Evolutionary conservation across 1,140 invertebrate genomes (phyloP).

Genomic region (Stenopsyche tienmushanensis): DNA sequence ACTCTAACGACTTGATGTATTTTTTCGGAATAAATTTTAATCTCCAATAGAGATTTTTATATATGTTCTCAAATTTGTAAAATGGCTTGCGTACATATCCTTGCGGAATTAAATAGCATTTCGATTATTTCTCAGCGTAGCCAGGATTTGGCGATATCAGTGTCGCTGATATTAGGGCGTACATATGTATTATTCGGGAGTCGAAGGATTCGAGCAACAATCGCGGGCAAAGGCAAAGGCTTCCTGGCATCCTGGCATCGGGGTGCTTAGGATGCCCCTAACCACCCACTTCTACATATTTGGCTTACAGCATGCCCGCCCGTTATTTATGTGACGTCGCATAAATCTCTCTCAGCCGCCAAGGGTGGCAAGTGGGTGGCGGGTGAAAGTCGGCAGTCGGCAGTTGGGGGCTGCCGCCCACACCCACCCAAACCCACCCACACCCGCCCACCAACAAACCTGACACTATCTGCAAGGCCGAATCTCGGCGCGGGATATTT

Average conservation of each 20-base stretch:
- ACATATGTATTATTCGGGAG: neutral
- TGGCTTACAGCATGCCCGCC: slow-evolving; percentile 36
- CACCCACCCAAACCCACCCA: slow-evolving; percentile 2
- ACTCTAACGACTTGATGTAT: too few species aligned
- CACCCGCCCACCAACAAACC: too few species aligned
- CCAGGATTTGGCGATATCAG: too few species aligned
- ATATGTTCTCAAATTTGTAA: too few species aligned
- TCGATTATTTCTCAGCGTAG: too few species aligned
- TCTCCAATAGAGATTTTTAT: too few species aligned
- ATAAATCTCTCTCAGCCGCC: slow-evolving; percentile 40
- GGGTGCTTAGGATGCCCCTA: slow-evolving; percentile 12
- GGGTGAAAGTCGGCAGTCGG: neutral
- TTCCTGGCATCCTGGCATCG: neutral
- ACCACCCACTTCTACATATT: slow-evolving; percentile 34
- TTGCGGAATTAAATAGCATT: too few species aligned
- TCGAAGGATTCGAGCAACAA: slow-evolving; percentile 17
- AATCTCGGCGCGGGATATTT: slow-evolving; percentile 42
- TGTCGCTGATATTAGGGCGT: too few species aligned
- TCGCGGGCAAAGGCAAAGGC: slow-evolving; percentile 16
- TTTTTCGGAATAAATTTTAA: too few species aligned
- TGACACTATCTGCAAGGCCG: slow-evolving; percentile 42
- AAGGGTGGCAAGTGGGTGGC: slow-evolving; percentile 14
- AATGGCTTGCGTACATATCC: too few species aligned
- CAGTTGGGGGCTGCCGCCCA: neutral
- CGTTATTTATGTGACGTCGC: slow-evolving; percentile 43